Evolutionary conservation across 2,888 invertebrate genomes (phyloP).

Genomic region (Melanostoma scalare): DNA sequence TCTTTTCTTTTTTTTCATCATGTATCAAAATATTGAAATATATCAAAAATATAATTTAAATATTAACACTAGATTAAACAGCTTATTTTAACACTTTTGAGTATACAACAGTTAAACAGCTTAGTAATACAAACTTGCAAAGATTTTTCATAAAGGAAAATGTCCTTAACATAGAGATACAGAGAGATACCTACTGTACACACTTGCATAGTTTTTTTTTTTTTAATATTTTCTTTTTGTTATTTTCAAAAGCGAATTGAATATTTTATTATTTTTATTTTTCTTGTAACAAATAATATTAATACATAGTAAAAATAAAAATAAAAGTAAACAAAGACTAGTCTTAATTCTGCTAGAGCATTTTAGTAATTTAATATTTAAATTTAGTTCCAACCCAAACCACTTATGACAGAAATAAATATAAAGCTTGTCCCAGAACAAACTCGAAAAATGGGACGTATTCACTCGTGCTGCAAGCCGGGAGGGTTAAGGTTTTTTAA

Average conservation of each 20-base stretch:
- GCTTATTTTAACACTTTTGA: slow-evolving; percentile 71
- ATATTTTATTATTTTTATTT: slow-evolving; percentile 40
- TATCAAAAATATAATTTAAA: slow-evolving; percentile 73
- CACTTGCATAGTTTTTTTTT: slow-evolving; percentile 44
- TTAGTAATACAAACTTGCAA: slow-evolving; percentile 65
- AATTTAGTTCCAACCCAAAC: slow-evolving; percentile 28
- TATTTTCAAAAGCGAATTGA: slow-evolving; percentile 42
- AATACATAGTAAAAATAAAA: slow-evolving; percentile 21
- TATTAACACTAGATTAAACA: slow-evolving; percentile 73
- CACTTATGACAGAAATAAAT: slow-evolving; percentile 35
- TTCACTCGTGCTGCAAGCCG: no score
- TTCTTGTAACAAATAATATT: slow-evolving; percentile 9
- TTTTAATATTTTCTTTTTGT: no score
- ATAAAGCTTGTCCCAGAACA: background rate
- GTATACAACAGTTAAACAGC: slow-evolving; percentile 73
- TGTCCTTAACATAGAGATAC: slow-evolving; percentile 31
- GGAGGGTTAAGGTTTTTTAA: no score
- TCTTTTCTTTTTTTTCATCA: slow-evolving; percentile 45
- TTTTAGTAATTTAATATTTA: slow-evolving; percentile 17
- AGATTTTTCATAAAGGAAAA: slow-evolving; percentile 54
- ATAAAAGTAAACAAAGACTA: slow-evolving; percentile 54
- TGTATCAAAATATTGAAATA: slow-evolving; percentile 73
- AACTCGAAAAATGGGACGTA: no score
- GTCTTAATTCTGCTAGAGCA: slow-evolving; percentile 62
- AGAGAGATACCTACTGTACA: slow-evolving; percentile 50